Percentiles rank a stretch among this genome's conserved stretches.
Evolutionary conservation across 2,888 invertebrate genomes (phyloP).

Genomic region (Pollenia amentaria): DNA sequence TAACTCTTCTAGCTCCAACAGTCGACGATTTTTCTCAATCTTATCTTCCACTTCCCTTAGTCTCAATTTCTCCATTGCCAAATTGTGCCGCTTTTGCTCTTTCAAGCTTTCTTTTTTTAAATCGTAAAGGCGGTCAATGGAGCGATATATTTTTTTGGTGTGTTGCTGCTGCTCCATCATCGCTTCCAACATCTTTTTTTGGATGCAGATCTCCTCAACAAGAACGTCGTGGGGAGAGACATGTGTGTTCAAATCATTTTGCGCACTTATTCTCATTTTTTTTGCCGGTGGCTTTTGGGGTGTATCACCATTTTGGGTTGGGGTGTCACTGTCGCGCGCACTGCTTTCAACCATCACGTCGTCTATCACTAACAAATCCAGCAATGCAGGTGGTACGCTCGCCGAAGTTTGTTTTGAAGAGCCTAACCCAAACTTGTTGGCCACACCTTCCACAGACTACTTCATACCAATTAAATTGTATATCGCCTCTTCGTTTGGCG

Average conservation of each 20-base stretch:
- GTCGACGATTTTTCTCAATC: background rate
- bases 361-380: background rate
- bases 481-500: background rate
- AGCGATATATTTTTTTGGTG: background rate
- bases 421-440: background rate
- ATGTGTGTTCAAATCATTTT: background rate
- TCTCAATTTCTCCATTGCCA: background rate
- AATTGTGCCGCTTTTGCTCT: background rate
- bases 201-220: background rate
- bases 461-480: slow-evolving; percentile 1
- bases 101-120: background rate
- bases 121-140: slow-evolving; percentile 9
- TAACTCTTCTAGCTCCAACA: background rate
- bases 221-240: background rate
- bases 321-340: background rate
- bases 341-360: too few species aligned
- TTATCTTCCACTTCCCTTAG: background rate
- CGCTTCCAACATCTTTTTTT: slow-evolving; percentile 20
- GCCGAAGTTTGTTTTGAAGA: background rate
- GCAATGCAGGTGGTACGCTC: background rate
- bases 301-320: background rate
- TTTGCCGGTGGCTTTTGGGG: background rate
- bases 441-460: background rate
- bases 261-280: background rate
- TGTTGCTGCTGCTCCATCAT: background rate